Evolutionary conservation across 2,888 invertebrate species (phyloP).

Genomic region (Priocnemis perturbator): DNA sequence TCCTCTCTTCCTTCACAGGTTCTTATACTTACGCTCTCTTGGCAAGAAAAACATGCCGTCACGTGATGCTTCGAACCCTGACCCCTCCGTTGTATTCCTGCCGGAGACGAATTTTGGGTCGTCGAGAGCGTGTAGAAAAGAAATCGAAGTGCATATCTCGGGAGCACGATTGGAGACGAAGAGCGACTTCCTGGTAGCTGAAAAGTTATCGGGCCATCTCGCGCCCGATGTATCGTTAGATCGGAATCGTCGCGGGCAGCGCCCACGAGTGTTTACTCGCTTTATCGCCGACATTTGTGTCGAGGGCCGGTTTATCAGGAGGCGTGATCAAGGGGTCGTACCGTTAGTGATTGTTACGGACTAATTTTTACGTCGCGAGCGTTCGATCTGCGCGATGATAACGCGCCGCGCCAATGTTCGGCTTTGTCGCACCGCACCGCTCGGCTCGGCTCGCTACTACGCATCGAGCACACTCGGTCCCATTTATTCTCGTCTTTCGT

Average conservation of each 20-base stretch:
- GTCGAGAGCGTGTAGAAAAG: neutral
- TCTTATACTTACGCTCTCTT: too few species aligned
- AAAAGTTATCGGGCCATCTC: neutral
- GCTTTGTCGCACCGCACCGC: too few species aligned
- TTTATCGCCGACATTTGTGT: slow-evolving; percentile 26
- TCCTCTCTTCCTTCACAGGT: neutral
- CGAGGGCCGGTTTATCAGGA: slow-evolving; percentile 19
- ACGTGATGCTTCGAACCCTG: too few species aligned
- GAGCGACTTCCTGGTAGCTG: slow-evolving; percentile 1
- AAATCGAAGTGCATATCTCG: too few species aligned
- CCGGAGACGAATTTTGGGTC: neutral
- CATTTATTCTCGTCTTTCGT: too few species aligned
- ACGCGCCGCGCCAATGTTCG: too few species aligned
- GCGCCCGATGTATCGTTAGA: slow-evolving; percentile 11
- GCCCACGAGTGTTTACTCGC: slow-evolving; percentile 23
- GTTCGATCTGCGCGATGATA: too few species aligned
- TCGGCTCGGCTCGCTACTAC: too few species aligned
- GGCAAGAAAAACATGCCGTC: too few species aligned
- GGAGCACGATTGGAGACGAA: slow-evolving; percentile 9
- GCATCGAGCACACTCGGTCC: too few species aligned
- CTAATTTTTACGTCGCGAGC: slow-evolving; percentile 39
- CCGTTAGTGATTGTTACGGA: slow-evolving; percentile 44
- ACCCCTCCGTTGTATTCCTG: too few species aligned
- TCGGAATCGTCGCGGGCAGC: slow-evolving; percentile 23
- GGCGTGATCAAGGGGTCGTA: slow-evolving; percentile 29